Base-by-base conservation (phyloP, 2,888 invertebrate genomes). In the Nephrotoma appendiculata region DNA sequence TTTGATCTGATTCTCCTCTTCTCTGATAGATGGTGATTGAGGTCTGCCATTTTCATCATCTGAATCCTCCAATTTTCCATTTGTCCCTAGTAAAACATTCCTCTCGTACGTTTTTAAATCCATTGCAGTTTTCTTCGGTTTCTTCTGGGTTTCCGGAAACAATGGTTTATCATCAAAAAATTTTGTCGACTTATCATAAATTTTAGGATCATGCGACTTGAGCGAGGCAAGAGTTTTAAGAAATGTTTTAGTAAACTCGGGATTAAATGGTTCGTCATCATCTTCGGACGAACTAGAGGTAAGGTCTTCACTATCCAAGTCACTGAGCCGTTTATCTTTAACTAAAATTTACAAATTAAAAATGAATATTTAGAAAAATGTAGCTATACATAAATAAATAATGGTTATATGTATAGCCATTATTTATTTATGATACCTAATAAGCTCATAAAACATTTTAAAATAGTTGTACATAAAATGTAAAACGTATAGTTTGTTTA, bases 191-290 rank as follows among this genome's bases (percentile, higher is more conserved):
- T 95, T 93, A 90, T 98, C 95, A 91, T 99, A 99, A 88, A 98
- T 98, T 88, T 94, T 93, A 0, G 98, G 97, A 92, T 98, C 97
- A 90, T 96, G 97, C 85, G 94, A 96, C 90, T 98, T 98, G 85
- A 99, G 91, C 86, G 95, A 95, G 0, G 98, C 93, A 1, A 98
- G 92, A 0, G 98, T 96, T 91, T 96, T 96, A 83, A 97, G 94
- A 91, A 99, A 99, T 88, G 96, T 95, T 88, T 96, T 95, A 90
- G 99, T 98, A 86, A 92, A 92, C 86, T 90, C 89, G 3, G 90
- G 88, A 89, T 90, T 90, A 86, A 89, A 87, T 4, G 89, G 88
- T 87, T 89, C 89, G 86, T 91, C 91, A 48, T 91, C 90, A 6
- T 90, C 90, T 0, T 89, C 89, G 83, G 90, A 90, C 57, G 91